phyloP scores from a whole-genome alignment of 1,140 invertebrate genomes.

The Neoseiulus cucumeris region DNA sequence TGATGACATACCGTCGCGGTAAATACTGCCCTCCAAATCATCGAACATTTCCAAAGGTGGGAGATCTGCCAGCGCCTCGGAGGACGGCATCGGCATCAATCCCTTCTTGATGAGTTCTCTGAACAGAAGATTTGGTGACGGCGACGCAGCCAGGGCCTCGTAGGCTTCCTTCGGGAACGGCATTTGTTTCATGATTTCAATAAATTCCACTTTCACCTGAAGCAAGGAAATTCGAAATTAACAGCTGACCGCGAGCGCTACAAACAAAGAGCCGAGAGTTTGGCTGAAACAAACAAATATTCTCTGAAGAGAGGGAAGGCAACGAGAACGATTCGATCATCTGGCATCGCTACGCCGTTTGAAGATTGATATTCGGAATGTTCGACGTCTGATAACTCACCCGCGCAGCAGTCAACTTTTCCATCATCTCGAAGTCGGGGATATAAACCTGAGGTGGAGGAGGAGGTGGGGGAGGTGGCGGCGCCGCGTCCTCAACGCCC shows the following conservation, averaged over 20 bases:
- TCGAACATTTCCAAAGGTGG: not conserved
- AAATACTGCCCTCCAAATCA: not conserved
- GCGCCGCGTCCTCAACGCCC: not conserved
- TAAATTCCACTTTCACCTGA: not conserved
- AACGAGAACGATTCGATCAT: too few species aligned
- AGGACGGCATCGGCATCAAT: not conserved
- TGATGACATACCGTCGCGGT: not conserved
- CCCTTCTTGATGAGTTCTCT: not conserved
- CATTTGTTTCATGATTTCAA: not conserved
- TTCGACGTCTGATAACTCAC: too few species aligned
- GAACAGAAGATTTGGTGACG: not conserved
- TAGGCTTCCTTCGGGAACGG: not conserved
- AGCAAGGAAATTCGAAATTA: too few species aligned
- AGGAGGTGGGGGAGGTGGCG: not conserved
- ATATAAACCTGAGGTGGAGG: not conserved
- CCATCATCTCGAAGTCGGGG: not conserved
- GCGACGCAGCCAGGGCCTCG: not conserved
- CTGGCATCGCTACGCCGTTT: too few species aligned
- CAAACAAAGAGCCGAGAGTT: too few species aligned
- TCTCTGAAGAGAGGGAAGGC: too few species aligned
- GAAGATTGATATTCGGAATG: too few species aligned
- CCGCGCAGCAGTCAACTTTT: not conserved
- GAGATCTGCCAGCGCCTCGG: not conserved
- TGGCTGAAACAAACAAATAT: too few species aligned
- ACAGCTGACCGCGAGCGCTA: too few species aligned